These are phyloP conservation scores for Semnornis frantzii DNA, from an alignment of 2,113 vertebrate genomes.

Conservation along the genomic window DNA sequence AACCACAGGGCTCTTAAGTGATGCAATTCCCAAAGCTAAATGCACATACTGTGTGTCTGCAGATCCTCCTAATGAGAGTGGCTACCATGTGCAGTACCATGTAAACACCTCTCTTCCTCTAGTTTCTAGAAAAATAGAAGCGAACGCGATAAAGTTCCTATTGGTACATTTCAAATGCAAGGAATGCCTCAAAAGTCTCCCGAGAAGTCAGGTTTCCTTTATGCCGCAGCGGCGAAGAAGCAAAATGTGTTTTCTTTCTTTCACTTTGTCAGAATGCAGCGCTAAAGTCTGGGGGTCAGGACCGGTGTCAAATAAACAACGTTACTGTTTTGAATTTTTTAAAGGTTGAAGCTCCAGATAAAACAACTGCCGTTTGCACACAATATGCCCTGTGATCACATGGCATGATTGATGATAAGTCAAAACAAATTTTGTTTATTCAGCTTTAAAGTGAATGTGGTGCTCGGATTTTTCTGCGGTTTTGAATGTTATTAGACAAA, in stretches of 20 bases:
- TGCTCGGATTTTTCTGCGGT: constrained; percentile 70
- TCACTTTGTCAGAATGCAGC: constrained; percentile 74
- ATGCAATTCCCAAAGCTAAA: constrained; percentile 68
- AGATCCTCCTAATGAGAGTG: constrained; percentile 49
- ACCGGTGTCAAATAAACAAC: constrained; percentile 80
- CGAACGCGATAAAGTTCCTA: constrained; percentile 49
- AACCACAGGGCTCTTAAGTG: constrained; percentile 63
- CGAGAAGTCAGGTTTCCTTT: constrained; percentile 64
- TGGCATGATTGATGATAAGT: constrained; percentile 83
- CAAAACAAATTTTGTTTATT: constrained; percentile 82
- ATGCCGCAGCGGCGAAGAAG: constrained; percentile 67
- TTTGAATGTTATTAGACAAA: constrained; percentile 81
- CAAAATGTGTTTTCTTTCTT: constrained; percentile 78
- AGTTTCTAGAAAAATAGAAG: constrained; percentile 70
- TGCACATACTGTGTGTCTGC: constrained; percentile 41
- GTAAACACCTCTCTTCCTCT: constrained; percentile 71
- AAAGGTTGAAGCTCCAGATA: constrained; percentile 79
- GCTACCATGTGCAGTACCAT: constrained; percentile 50
- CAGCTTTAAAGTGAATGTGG: constrained; percentile 80
- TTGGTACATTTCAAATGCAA: constrained; percentile 61
- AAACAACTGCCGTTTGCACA: constrained; percentile 80
- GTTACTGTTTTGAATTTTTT: constrained; percentile 84
- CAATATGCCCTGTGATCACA: constrained; percentile 78
- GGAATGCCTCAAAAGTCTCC: constrained; percentile 65
- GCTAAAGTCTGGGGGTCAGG: constrained; percentile 74